phyloP scores from a whole-genome alignment of 1,140 invertebrate species.

The Neodiprion fabricii region DNA sequence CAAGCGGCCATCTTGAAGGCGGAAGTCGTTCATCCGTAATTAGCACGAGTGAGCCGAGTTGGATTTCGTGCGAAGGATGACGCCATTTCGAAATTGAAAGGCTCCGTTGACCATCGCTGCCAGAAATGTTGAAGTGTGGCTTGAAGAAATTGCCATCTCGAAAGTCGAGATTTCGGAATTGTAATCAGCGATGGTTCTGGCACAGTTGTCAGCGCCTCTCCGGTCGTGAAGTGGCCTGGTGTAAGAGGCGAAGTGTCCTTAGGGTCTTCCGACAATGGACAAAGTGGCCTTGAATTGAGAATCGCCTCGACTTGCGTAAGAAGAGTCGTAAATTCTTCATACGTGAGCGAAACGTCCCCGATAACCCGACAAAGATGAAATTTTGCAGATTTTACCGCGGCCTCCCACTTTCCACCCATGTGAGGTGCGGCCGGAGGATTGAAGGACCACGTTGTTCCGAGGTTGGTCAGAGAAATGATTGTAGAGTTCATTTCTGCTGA shows the following conservation, averaged over 20 bases:
- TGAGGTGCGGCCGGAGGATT: too few species aligned
- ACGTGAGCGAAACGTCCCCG: too few species aligned
- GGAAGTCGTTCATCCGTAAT: too few species aligned
- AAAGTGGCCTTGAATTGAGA: constrained; percentile 35
- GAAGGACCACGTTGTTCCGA: too few species aligned
- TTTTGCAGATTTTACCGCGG: too few species aligned
- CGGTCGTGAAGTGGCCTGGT: constrained; percentile 26
- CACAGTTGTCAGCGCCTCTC: constrained; percentile 17
- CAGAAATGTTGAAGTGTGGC: constrained; percentile 32
- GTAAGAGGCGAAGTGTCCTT: constrained; percentile 16
- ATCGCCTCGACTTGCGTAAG: constrained; percentile 16
- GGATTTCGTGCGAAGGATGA: too few species aligned
- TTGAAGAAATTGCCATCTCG: constrained; percentile 36
- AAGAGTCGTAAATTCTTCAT: neutral
- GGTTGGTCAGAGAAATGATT: too few species aligned
- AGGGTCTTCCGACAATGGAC: constrained; percentile 22
- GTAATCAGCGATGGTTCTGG: constrained; percentile 20
- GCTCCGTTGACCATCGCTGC: constrained; percentile 36
- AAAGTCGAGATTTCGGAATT: constrained; percentile 19
- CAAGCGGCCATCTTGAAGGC: too few species aligned
- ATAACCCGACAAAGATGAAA: too few species aligned
- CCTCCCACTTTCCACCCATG: too few species aligned
- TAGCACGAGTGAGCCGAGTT: too few species aligned
- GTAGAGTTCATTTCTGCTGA: too few species aligned
- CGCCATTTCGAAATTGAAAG: neutral